Conservation (phyloP, 2,888 invertebrate species). For the Eupithecia subfuscata region DNA sequence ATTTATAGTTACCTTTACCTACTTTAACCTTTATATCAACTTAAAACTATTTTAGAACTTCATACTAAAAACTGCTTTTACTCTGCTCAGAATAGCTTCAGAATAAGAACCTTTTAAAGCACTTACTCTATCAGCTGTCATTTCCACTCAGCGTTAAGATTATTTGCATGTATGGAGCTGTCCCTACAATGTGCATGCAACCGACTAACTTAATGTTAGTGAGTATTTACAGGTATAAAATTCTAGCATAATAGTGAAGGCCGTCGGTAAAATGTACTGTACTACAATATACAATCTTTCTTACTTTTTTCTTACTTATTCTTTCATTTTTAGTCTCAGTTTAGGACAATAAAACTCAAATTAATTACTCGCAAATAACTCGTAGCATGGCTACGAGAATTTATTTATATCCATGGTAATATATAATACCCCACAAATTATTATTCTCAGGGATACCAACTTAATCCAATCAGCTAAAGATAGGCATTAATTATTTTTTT, state of each 20-base stretch:
- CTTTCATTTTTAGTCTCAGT: background rate
- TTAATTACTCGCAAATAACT: background rate
- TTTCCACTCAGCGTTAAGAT: constrained; percentile 15
- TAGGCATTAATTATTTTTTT: background rate
- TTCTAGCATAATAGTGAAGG: background rate
- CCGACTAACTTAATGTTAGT: background rate
- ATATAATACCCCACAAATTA: background rate
- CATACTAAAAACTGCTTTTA: background rate
- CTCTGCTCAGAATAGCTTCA: background rate
- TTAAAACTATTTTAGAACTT: too few species aligned
- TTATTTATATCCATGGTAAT: too few species aligned
- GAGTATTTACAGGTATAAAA: background rate
- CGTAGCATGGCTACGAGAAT: background rate
- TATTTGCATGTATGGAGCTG: constrained; percentile 21
- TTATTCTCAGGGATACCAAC: background rate
- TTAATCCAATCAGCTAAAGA: background rate
- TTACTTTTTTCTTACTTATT: too few species aligned
- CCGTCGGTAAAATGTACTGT: background rate
- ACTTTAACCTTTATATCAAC: too few species aligned
- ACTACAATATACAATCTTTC: too few species aligned
- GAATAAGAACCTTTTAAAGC: background rate
- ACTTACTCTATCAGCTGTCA: background rate
- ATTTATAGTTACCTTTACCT: too few species aligned
- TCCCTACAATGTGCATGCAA: constrained; percentile 29
- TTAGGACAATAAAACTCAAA: background rate